phyloP scores from a whole-genome alignment of 2,113 vertebrate species.

The Campylorhamphus procurvoides region DNA sequence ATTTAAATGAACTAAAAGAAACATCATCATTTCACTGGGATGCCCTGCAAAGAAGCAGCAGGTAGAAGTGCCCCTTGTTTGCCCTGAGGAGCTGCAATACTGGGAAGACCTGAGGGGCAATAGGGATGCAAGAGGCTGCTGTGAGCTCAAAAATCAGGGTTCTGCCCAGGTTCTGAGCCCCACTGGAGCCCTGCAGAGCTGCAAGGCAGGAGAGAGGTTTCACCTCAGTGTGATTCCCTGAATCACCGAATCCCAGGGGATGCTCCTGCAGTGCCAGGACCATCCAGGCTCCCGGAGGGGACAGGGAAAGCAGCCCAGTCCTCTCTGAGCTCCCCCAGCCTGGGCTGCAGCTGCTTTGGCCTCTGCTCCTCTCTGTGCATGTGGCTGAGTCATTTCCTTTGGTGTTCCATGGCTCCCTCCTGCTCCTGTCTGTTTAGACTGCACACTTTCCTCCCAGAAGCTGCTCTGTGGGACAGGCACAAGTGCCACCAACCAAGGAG shows the following conservation, averaged over 20 bases:
- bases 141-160: neutral
- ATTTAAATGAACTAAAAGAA: neutral
- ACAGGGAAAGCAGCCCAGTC: neutral
- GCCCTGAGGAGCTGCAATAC: neutral
- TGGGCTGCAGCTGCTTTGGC: neutral
- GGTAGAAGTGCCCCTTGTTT: neutral
- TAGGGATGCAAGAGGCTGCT: neutral
- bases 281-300: neutral
- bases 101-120: neutral
- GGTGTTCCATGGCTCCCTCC: neutral
- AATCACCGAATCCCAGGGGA: neutral
- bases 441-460: neutral
- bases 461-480: neutral
- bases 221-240: neutral
- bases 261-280: fast-evolving
- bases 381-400: slow-evolving; percentile 51
- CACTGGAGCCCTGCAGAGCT: neutral
- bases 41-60: neutral
- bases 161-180: neutral
- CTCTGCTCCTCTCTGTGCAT: neutral
- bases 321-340: neutral
- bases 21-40: neutral
- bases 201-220: neutral
- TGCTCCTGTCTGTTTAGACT: slow-evolving; percentile 35
- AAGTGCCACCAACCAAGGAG: neutral